Base-by-base conservation (phyloP, 2,888 invertebrate species). In the Cyaniris semiargus region DNA sequence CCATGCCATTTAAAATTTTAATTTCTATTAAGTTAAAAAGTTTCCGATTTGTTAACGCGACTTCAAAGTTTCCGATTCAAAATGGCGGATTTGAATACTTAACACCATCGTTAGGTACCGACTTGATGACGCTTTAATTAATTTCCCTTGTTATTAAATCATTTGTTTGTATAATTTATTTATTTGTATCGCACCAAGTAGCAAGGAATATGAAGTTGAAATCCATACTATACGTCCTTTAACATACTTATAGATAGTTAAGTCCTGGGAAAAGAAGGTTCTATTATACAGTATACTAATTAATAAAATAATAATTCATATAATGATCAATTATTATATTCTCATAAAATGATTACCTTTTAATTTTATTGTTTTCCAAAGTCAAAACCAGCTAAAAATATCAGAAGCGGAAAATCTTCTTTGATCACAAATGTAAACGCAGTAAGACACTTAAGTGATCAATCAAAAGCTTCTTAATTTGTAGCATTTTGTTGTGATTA, bases 1-100 rank as follows among this genome's bases (percentile, higher is more conserved):
- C 23, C 5, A 18, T 48, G 74, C 27, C 48, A 79, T 81, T 79
- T 81, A 79, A 79, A 83, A 80, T 80, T 79, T 78, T 78, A 81
- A 81, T 80, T 81, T 81, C 80, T 81, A 81, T 81, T 80, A 80
- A 80, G 81, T 81, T 80, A 81, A 81, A 82, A 83, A 79, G 53
- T 74, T 83, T 83, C 80, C 78, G 78, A 81, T 81, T 83, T 82
- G 81, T 83, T 83, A 83, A 80, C 81, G 83, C 78, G 77, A 78
- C 53, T 78, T 77, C 78, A 58, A 81, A 83, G 80, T 80, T 83
- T 81, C 78, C 70, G 77, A 82, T 82, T 82, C 80, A 82, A 82
- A 80, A 81, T 81, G 80, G 78, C 80, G 76, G 79, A 79, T 81
- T 79, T 79, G 78, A 81, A 81, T 80, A 18, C 53, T 74, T 74